Percentiles rank a stretch among this genome's conserved stretches.
Evolutionary conservation across 1,140 invertebrate genomes (phyloP).

Genomic region (Pseudomyrmex sp.): DNA sequence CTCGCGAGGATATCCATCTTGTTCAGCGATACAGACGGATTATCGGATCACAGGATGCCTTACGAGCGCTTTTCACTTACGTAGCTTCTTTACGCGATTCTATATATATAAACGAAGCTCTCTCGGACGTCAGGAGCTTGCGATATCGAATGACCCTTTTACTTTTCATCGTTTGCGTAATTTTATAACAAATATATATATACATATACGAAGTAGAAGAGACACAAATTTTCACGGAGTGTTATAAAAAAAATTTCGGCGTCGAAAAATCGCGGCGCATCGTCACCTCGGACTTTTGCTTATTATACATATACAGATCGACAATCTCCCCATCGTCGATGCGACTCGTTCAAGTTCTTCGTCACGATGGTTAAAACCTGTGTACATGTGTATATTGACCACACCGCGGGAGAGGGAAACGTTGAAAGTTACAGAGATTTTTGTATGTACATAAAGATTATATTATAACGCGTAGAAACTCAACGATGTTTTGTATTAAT

Average conservation of each 20-base stretch:
- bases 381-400: slow-evolving; percentile 76
- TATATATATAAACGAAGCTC: not conserved
- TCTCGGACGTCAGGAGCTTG: not conserved
- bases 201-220: too few species aligned
- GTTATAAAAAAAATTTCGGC: not conserved
- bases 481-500: slow-evolving; percentile 76
- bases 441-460: slow-evolving; percentile 66
- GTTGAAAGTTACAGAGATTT: slow-evolving; percentile 73
- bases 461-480: slow-evolving; percentile 58
- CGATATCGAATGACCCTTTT: slow-evolving; percentile 7
- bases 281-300: slow-evolving; percentile 14
- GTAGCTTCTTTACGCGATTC: slow-evolving; percentile 47
- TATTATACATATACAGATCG: slow-evolving; percentile 66
- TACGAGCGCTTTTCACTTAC: slow-evolving; percentile 56
- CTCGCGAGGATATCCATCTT: slow-evolving; percentile 45
- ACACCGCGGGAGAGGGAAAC: slow-evolving; percentile 53
- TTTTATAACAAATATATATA: slow-evolving; percentile 9
- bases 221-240: not conserved
- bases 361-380: slow-evolving; percentile 69
- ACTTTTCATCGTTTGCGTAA: slow-evolving; percentile 33
- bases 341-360: slow-evolving; percentile 64
- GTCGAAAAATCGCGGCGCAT: slow-evolving; percentile 17
- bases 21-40: slow-evolving; percentile 38
- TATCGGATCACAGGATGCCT: slow-evolving; percentile 56
- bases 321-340: slow-evolving; percentile 75